These are phyloP conservation scores for Drepanosiphum platanoidis DNA, from an alignment of 2,888 invertebrate genomes.

Conservation along the genomic window DNA sequence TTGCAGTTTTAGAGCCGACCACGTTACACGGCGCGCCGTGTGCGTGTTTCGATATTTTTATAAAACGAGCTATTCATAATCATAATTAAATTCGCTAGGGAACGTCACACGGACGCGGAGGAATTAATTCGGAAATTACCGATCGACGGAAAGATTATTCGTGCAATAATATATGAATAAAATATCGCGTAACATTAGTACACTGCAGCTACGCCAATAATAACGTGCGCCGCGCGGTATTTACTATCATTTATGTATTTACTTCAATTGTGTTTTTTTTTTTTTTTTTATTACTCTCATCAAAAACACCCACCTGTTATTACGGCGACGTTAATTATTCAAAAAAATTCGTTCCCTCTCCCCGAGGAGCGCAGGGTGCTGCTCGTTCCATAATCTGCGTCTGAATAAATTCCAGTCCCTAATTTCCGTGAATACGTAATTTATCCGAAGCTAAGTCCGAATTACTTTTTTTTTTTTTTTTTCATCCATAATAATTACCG, in stretches of 20 bases:
- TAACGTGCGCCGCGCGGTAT: not conserved
- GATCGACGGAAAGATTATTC: not conserved
- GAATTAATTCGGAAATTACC: not conserved
- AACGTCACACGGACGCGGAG: not conserved
- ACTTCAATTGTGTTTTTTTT: not conserved
- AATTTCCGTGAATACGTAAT: slow-evolving; percentile 62
- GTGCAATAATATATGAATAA: not conserved
- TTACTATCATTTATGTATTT: not conserved
- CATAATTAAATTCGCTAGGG: not conserved
- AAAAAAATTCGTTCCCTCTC: slow-evolving; percentile 23
- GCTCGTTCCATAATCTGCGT: slow-evolving; percentile 60
- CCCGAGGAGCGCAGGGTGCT: slow-evolving; percentile 23
- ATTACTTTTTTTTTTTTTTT: slow-evolving; percentile 41
- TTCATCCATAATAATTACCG: slow-evolving; percentile 51
- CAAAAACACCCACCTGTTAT: slow-evolving; percentile 45
- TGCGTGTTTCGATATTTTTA: not conserved
- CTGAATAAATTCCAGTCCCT: slow-evolving; percentile 57
- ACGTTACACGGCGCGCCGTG: not conserved
- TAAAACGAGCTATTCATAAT: not conserved
- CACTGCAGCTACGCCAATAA: no score
- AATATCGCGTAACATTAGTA: not conserved
- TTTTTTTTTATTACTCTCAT: not conserved
- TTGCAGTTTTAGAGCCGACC: not conserved
- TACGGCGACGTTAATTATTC: slow-evolving; percentile 47
- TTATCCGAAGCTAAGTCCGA: slow-evolving; percentile 58